Evolutionary conservation across 2,113 vertebrate genomes (phyloP).

Genomic region (Limnothrissa miodon): DNA sequence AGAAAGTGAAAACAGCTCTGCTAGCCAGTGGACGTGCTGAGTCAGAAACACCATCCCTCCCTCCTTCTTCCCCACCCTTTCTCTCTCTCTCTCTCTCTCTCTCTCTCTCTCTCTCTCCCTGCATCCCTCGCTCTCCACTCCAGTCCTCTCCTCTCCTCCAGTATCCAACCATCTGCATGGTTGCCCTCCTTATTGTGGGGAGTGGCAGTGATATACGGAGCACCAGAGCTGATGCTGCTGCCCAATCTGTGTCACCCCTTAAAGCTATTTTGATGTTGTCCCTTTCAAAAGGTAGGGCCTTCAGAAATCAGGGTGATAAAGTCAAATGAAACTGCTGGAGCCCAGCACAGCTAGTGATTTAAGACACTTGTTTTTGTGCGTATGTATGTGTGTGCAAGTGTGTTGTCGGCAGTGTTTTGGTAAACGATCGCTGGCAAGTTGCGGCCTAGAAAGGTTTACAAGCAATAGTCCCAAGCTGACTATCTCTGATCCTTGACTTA

Average conservation of each 20-base stretch:
- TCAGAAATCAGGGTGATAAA: neutral
- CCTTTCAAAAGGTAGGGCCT: neutral
- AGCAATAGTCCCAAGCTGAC: neutral
- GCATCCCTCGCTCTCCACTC: neutral
- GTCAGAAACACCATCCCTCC: neutral
- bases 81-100: neutral
- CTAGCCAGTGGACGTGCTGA: neutral
- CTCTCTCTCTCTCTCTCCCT: neutral
- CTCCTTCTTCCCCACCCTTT: too few species aligned
- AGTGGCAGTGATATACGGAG: neutral
- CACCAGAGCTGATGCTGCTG: neutral
- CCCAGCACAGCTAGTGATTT: neutral
- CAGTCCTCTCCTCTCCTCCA: neutral
- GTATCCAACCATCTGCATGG: constrained; percentile 12
- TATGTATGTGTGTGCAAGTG: neutral
- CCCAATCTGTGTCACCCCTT: constrained; percentile 24
- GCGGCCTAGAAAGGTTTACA: neutral
- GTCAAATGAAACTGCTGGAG: neutral
- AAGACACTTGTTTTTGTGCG: neutral
- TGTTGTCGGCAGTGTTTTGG: neutral
- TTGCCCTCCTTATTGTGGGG: constrained; percentile 8
- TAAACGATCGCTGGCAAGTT: neutral
- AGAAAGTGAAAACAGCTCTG: constrained; percentile 7
- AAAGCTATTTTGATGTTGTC: constrained; percentile 47
- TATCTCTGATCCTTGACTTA: neutral